Evolutionary conservation across 23 tunicate species (phyloP).

Genomic region (Halocynthia aurantium): DNA sequence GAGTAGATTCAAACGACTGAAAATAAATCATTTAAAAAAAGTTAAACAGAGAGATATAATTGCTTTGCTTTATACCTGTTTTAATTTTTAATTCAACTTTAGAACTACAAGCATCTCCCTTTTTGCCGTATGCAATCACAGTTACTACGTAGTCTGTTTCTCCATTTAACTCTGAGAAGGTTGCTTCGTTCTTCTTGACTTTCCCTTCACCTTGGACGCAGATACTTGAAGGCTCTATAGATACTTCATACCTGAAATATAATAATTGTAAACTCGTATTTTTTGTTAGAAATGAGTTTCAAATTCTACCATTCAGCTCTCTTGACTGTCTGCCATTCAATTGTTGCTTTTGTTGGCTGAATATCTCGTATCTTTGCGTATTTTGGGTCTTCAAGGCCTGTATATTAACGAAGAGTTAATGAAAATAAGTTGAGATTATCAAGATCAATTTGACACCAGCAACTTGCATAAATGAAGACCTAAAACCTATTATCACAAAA

Average conservation of each 20-base stretch:
- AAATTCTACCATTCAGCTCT: conserved; percentile 10
- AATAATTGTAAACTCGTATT: too few relatives aligned
- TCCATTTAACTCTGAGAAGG: not conserved
- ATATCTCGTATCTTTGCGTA: conserved; percentile 1
- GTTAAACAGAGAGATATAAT: too few relatives aligned
- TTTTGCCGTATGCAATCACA: conserved; percentile 14
- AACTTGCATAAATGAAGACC: too few relatives aligned
- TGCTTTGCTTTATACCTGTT: not conserved
- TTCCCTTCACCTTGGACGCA: not conserved
- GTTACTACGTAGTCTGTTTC: conserved; percentile 7
- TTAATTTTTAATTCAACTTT: conserved; percentile 12
- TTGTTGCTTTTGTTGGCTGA: not conserved
- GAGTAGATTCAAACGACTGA: too few relatives aligned
- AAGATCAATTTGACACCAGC: too few relatives aligned
- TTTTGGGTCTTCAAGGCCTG: not conserved
- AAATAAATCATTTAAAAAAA: too few relatives aligned
- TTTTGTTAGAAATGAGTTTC: not conserved
- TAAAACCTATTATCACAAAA: too few relatives aligned
- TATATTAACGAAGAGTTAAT: not conserved
- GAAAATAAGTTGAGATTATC: too few relatives aligned
- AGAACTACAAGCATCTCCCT: conserved; percentile 15
- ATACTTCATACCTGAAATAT: conserved; percentile 7
- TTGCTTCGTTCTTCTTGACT: not conserved
- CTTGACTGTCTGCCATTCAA: conserved; percentile 6
- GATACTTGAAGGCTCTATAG: not conserved